phyloP scores from a whole-genome alignment of 2,797 vertebrate species.

The Betta splendens region DNA sequence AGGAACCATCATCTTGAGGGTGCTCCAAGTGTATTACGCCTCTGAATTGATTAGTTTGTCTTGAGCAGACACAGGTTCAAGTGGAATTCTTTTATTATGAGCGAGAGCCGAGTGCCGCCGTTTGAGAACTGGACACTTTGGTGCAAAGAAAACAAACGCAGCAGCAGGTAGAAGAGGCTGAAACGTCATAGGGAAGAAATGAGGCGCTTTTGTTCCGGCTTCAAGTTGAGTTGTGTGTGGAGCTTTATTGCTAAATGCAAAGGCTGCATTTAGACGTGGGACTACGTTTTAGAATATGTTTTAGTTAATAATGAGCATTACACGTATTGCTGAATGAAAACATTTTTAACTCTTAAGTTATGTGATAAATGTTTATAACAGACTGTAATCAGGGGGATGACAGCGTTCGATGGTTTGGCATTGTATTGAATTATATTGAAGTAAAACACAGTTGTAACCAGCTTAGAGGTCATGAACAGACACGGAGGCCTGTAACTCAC shows the following conservation, averaged over 20 bases:
- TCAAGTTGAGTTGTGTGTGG: neutral
- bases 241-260: constrained; percentile 18
- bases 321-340: neutral
- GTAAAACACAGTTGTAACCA: too few relatives aligned
- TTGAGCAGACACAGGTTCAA: constrained; percentile 16
- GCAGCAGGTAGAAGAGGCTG: constrained; percentile 11
- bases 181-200: constrained; percentile 20
- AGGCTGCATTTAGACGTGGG: neutral
- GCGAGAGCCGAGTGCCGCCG: constrained; percentile 33
- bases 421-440: too few relatives aligned
- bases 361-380: too few relatives aligned
- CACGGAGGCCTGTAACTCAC: too few relatives aligned
- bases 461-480: too few relatives aligned
- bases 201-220: constrained; percentile 17
- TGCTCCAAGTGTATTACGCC: constrained; percentile 43
- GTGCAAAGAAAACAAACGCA: constrained; percentile 23
- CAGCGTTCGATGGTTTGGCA: too few relatives aligned
- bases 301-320: neutral
- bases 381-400: too few relatives aligned
- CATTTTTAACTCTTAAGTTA: too few relatives aligned
- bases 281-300: neutral
- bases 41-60: constrained; percentile 50
- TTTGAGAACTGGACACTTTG: constrained; percentile 17
- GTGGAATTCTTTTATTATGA: constrained; percentile 48
- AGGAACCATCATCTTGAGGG: constrained; percentile 52